Conservation (phyloP, 35 echinoderm and acorn worm species). For the Diadema setosum region DNA sequence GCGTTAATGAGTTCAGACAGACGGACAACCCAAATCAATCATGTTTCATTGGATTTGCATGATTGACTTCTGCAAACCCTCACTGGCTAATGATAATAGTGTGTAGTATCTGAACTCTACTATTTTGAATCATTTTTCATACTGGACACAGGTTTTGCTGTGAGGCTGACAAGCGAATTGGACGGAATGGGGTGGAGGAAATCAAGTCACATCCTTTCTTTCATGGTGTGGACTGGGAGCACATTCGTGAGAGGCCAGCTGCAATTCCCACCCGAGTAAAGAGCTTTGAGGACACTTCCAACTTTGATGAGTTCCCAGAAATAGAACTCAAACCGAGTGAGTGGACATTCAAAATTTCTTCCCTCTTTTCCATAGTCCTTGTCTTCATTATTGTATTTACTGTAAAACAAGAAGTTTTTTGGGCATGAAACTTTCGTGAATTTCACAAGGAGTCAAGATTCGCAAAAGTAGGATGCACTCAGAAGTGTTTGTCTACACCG, state of each 20-base stretch:
- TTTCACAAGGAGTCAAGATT: background rate
- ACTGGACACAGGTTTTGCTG: slow-evolving; percentile 76
- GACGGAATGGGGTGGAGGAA: slow-evolving; percentile 83
- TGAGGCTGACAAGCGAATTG: slow-evolving; percentile 81
- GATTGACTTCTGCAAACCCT: too few species aligned
- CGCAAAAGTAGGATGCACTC: too few species aligned
- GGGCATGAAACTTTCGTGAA: too few species aligned
- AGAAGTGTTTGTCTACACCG: too few species aligned
- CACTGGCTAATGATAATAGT: slow-evolving; percentile 78
- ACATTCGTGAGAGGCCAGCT: slow-evolving; percentile 90
- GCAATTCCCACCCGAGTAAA: slow-evolving; percentile 83
- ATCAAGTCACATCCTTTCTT: slow-evolving; percentile 96
- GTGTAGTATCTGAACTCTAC: too few species aligned
- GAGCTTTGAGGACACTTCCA: slow-evolving; percentile 96
- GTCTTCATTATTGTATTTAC: background rate
- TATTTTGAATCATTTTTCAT: background rate
- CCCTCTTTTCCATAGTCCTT: background rate
- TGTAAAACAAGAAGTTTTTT: background rate
- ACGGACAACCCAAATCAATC: too few species aligned
- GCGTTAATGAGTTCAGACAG: too few species aligned
- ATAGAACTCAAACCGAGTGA: slow-evolving; percentile 97
- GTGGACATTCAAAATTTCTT: background rate
- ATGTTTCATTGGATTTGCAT: too few species aligned
- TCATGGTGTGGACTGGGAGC: slow-evolving; percentile 96
- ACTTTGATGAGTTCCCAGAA: slow-evolving; percentile 99